Conservation (phyloP, 2,888 invertebrate genomes). For the Lampropteryx suffumata region DNA sequence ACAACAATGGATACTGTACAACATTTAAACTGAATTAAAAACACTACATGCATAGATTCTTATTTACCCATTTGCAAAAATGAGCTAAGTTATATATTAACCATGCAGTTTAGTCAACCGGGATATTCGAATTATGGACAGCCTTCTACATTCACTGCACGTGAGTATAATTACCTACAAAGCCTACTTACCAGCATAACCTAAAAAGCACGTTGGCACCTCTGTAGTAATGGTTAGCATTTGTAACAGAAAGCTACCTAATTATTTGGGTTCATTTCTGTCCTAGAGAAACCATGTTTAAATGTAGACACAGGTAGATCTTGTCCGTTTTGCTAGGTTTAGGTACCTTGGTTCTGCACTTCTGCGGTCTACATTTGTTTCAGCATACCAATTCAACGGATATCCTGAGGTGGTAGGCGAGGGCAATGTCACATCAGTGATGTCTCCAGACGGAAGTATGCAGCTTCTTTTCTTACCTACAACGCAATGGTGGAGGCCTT, state of each 20-base stretch:
- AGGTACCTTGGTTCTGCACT: too few species aligned
- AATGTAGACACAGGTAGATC: too few species aligned
- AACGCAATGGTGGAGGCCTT: slow-evolving; percentile 39
- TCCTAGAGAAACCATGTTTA: too few species aligned
- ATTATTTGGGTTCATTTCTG: too few species aligned
- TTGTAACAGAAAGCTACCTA: too few species aligned
- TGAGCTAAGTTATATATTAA: slow-evolving; percentile 25
- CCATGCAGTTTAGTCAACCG: slow-evolving; percentile 58
- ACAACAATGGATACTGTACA: slow-evolving; percentile 14
- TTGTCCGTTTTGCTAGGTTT: too few species aligned
- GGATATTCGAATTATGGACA: slow-evolving; percentile 33
- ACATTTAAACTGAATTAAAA: slow-evolving; percentile 3
- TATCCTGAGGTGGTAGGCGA: slow-evolving; percentile 61
- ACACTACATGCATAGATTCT: background rate
- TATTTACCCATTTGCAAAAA: slow-evolving; percentile 11
- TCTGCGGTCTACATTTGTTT: slow-evolving; percentile 8
- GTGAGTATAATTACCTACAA: slow-evolving; percentile 27
- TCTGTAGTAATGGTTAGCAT: too few species aligned
- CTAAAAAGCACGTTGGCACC: too few species aligned
- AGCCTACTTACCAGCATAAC: too few species aligned
- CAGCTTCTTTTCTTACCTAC: slow-evolving; percentile 64
- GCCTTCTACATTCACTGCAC: slow-evolving; percentile 22
- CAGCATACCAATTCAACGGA: slow-evolving; percentile 28
- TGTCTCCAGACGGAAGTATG: slow-evolving; percentile 61
- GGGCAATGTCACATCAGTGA: slow-evolving; percentile 60